Evolutionary conservation across 2,797 vertebrate species (phyloP).

Genomic region (Steatocranus sp.): DNA sequence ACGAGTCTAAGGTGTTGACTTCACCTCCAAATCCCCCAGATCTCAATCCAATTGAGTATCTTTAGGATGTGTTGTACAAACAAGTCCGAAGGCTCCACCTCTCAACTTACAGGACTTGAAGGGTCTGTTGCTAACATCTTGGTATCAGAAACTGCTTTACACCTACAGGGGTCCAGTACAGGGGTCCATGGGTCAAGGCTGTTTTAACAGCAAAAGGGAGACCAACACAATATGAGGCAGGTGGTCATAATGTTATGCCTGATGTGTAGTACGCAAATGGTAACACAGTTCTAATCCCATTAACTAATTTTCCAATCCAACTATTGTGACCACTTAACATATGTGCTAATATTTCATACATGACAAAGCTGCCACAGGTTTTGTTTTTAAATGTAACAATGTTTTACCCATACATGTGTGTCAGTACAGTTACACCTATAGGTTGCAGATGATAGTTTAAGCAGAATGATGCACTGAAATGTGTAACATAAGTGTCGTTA

Average conservation of each 20-base stretch:
- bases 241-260: not conserved
- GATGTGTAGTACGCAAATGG: not conserved
- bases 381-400: not conserved
- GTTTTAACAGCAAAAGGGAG: not conserved
- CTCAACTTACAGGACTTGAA: not conserved
- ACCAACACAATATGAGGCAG: not conserved
- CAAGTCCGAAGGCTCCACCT: not conserved
- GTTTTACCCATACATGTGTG: not conserved
- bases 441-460: not conserved
- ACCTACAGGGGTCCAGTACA: not conserved
- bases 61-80: not conserved
- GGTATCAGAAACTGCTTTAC: not conserved
- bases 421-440: not conserved
- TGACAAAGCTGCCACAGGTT: not conserved
- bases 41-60: not conserved
- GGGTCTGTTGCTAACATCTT: not conserved
- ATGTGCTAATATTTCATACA: not conserved
- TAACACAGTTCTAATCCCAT: not conserved
- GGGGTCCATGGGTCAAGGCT: not conserved
- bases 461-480: not conserved
- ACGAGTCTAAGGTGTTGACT: not conserved
- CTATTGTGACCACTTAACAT: not conserved
- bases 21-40: not conserved
- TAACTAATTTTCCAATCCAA: not conserved
- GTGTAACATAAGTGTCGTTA: not conserved